Percentiles rank a stretch among this genome's conserved stretches.
These are phyloP conservation scores for Loxodonta africana DNA, from an alignment of 2,113 vertebrate genomes.

Conservation along the genomic window DNA sequence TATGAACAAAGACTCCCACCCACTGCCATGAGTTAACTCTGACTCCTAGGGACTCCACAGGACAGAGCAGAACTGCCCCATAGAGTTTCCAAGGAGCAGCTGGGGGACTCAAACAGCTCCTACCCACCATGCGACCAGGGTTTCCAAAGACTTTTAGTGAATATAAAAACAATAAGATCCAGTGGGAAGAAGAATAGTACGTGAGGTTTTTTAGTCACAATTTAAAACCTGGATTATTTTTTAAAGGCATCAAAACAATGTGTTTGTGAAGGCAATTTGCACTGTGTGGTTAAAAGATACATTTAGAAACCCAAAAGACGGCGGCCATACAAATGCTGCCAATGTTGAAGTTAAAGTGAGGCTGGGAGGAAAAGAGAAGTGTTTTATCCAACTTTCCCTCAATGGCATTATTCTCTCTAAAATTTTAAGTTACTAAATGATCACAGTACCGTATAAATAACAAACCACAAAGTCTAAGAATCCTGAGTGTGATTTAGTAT, in stretches of 20 bases:
- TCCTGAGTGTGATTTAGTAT: neutral
- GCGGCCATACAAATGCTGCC: neutral
- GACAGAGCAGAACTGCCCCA: no score
- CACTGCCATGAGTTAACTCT: no score
- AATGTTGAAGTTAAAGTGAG: neutral
- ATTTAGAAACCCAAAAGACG: neutral
- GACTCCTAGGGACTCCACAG: no score
- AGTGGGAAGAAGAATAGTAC: neutral
- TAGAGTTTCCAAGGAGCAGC: no score
- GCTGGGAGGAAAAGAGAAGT: neutral
- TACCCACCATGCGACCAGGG: no score
- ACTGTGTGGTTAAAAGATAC: neutral
- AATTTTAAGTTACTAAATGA: slow-evolving; percentile 13
- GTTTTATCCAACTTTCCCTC: neutral
- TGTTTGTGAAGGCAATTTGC: neutral
- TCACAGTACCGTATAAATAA: slow-evolving; percentile 3
- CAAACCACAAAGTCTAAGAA: slow-evolving; percentile 12
- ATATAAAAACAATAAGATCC: neutral
- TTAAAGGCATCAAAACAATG: neutral
- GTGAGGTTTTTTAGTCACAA: neutral
- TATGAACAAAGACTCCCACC: neutral
- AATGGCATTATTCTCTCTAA: neutral
- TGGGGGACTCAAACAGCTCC: no score
- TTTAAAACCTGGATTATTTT: slow-evolving; percentile 40
- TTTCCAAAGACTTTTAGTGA: neutral